Conservation (phyloP, 2,888 invertebrate genomes). For the Tachina lurida region DNA sequence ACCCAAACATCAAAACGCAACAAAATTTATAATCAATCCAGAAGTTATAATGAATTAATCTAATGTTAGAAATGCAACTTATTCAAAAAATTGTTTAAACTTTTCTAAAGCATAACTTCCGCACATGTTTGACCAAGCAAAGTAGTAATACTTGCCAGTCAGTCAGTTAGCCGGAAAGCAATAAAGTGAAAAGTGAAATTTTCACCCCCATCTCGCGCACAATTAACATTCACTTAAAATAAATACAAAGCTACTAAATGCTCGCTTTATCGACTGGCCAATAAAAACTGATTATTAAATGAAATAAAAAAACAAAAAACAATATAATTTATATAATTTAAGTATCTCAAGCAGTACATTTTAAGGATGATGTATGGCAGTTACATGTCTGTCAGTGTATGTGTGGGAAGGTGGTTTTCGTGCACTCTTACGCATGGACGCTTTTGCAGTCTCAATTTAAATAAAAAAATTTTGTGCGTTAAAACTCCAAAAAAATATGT, state of each 20-base stretch:
- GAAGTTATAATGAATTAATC: background rate
- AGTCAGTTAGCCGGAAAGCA: constrained; percentile 2
- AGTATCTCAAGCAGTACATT: constrained; percentile 1
- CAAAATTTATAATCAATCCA: background rate
- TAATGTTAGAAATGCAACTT: constrained; percentile 2
- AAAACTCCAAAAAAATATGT: constrained; percentile 23
- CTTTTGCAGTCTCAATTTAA: constrained; percentile 46
- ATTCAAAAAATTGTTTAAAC: background rate
- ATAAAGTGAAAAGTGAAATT: constrained; percentile 51
- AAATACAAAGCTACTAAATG: constrained; percentile 53
- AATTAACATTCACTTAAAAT: constrained; percentile 19
- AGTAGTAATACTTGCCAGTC: constrained; percentile 48
- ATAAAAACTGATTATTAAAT: background rate
- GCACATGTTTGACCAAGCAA: constrained; percentile 20
- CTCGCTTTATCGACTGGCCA: constrained; percentile 30
- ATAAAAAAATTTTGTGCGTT: background rate
- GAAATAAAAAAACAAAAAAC: background rate
- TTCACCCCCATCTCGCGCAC: constrained; percentile 17
- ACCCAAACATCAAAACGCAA: too few relatives aligned
- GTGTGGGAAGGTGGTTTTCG: constrained; percentile 77
- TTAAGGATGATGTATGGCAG: constrained; percentile 22
- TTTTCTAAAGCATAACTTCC: background rate
- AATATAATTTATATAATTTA: constrained; percentile 38
- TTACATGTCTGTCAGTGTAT: background rate
- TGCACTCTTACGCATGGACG: constrained; percentile 79